Evolutionary conservation across 2,888 invertebrate species (phyloP), one percentile per base, ranked within the genome.

Genomic region (Drosophila incognita): DNA sequence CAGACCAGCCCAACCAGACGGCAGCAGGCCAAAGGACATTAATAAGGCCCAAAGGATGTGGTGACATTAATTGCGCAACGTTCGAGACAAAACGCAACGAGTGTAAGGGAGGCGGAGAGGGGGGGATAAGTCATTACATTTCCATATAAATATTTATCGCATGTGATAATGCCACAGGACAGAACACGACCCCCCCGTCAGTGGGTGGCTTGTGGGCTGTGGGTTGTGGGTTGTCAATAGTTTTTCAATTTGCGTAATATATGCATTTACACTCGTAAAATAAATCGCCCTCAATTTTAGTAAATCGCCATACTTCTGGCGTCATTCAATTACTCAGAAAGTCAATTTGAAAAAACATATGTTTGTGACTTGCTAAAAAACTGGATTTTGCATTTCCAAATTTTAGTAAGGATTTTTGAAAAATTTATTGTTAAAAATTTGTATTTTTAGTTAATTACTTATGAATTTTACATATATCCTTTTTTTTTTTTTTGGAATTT

Each of bases 1-100:
- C 56, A 52, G 51, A 8, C 8, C 40, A 11, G 38, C 31, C 52
- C 35, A 56, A 46, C 27, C 75, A 68, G 60, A 57, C 71, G 62
- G 66, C 74, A 62, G 52, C 61, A 59, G 72, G 76, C 73, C 78
- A 74, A 89, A 90, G 87, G 87, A 87, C 87, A 87, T 87, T 87
- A 87, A 87, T 90, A 87, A 90, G 90, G 85, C 88, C 90, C 90
- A 87, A 87, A 87, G 87, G 87, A 87, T 87, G 87, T 87, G 90
- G 87, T 87, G 87, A 87, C 87, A 87, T 87, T 87, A 87, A 87
- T 90, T 90, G 90, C 89, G 82, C 87, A 72, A 77, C 81, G 81
- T 77, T 67, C 70, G 67, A 59, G 71, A 46, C 51, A 70, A 65
- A 65, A 65, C 65, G 29, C 52, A 58, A 48, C 38, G 33, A 21